Evolutionary conservation across 2,797 vertebrate genomes (phyloP), one percentile per base, ranked within the genome.

Genomic region (Onychomys leucogaster): DNA sequence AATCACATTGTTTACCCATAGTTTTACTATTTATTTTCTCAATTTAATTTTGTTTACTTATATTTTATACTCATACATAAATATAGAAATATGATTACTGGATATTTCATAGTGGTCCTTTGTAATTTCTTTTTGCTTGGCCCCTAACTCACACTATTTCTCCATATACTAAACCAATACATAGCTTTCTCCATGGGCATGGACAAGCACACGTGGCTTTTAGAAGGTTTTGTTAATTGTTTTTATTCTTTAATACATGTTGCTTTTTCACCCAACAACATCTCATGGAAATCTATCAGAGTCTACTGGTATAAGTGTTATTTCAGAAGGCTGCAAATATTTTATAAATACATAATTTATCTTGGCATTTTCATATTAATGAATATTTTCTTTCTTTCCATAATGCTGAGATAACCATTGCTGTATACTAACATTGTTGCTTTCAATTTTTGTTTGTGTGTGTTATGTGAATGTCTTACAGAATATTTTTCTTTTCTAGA

Each of bases 241-340:
- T 89, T 49, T 78, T 96, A 34, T 89, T 86, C 34, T 65, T 91
- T 52, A 84, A 71, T 63, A 77, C 3, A 83, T 49, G 41, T 63
- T 93, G 16, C 4, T 46, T 88, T 92, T 87, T 86, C 55, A 85
- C 43, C 90, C 71, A 85, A 63, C 2, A 67, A 0, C 90, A 73
- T 90, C 59, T 95, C 73, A 88, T 65, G 16, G 89, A 93, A 94
- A 75, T 95, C 34, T 77, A 67, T 94, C 8, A 61, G 90, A 85
- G 25, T 78, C 77, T 94, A 37, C 87, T 82, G 61, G 23, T 73
- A 67, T 59, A 80, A 21, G 63, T 78, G 6, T 86, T 95, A 94
- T 88, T 94, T 90, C 61, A 94, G 63, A 65, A 94, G 73, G 32
- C 11, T 96, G 37, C 10, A 86, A 95, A 61, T 96, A 95, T 57